These are phyloP conservation scores for Cynopterus brachyotis DNA, from an alignment of 2,113 vertebrate genomes.

Conservation along the genomic window DNA sequence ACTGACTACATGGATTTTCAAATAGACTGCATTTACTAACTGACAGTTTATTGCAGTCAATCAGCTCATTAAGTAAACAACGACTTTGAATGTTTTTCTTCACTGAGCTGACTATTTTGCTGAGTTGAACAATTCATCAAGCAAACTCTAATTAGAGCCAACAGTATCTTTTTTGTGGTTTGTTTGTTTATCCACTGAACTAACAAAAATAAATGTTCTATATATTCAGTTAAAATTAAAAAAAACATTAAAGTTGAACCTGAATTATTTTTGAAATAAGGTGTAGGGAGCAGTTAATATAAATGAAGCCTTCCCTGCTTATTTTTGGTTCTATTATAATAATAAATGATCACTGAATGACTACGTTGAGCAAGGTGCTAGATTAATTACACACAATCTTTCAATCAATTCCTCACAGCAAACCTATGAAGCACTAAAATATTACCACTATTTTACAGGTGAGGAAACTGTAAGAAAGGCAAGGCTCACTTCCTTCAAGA, in stretches of 20 bases:
- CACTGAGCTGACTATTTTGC: background rate
- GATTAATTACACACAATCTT: background rate
- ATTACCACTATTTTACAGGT: constrained; percentile 16
- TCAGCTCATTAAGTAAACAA: constrained; percentile 27
- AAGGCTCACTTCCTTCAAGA: background rate
- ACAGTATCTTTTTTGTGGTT: background rate
- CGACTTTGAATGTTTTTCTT: background rate
- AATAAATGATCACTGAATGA: background rate
- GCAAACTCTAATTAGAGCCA: background rate
- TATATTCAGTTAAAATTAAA: background rate
- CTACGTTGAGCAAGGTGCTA: background rate
- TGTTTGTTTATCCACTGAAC: background rate
- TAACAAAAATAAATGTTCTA: constrained; percentile 19
- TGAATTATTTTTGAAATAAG: constrained; percentile 2
- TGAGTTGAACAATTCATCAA: background rate
- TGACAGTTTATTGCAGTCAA: background rate
- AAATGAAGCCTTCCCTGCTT: background rate
- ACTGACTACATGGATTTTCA: background rate
- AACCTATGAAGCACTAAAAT: background rate
- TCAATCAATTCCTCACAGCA: background rate
- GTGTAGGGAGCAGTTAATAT: background rate
- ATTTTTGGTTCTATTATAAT: background rate
- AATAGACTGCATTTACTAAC: background rate
- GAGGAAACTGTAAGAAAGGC: background rate
- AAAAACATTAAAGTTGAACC: background rate